Evolutionary conservation across 64 coral and sea anemone species (phyloP).

Genomic region (Astreopora myriophthalma): DNA sequence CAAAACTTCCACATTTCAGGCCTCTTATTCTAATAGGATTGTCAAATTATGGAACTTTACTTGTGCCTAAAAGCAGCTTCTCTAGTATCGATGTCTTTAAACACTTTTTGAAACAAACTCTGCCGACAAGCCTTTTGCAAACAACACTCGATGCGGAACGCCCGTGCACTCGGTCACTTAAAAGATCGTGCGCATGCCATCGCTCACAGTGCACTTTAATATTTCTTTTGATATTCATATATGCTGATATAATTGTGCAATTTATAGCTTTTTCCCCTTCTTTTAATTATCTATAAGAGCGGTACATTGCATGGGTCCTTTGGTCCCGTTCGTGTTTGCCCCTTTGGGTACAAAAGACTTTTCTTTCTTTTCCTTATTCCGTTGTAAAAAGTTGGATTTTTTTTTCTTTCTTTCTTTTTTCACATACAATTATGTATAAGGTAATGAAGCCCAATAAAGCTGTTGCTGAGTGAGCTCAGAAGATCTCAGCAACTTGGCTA

Average conservation of each 20-base stretch:
- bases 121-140: background rate
- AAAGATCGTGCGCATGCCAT: background rate
- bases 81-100: background rate
- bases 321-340: background rate
- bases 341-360: background rate
- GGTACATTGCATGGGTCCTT: background rate
- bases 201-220: background rate
- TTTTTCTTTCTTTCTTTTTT: too few species aligned
- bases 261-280: background rate
- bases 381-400: too few species aligned
- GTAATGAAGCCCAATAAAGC: too few species aligned
- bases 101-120: constrained; percentile 1
- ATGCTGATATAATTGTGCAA: background rate
- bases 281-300: background rate
- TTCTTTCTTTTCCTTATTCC: too few species aligned
- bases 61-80: constrained; percentile 12
- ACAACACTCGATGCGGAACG: background rate
- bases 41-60: constrained; percentile 40
- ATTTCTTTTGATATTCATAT: background rate
- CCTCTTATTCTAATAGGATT: constrained; percentile 48
- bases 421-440: too few species aligned
- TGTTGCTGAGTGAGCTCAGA: too few species aligned
- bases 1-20: constrained; percentile 56
- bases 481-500: too few species aligned
- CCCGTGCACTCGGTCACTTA: too few species aligned